Evolutionary conservation across 1,140 invertebrate species (phyloP), one percentile per base, ranked within the genome.

Genomic region (Gonioctena quinquepunctata): DNA sequence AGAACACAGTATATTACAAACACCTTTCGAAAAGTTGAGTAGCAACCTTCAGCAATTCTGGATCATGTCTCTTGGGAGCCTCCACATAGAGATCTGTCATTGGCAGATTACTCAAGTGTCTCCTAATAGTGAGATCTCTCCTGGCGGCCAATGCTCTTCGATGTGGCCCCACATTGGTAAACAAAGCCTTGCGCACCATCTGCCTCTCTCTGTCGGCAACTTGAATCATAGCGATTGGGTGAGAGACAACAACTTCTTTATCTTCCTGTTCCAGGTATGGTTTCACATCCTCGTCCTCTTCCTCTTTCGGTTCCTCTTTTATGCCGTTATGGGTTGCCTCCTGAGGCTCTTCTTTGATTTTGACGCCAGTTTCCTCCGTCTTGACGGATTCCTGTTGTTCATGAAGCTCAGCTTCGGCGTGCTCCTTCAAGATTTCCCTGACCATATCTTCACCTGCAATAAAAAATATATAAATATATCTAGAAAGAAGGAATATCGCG

Each of bases 221-320:
- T 79, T 91, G 89, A 60, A 90, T 87, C 21, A 86, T 87, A 69
- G 89, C 89, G 22, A 90, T 79, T 3, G 89, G 88, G 80, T 89
- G 88, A 25, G 80, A 69, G 6, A 77, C 67, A 16, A 54, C 56
- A 16, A 76, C 11, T 59, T 78, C 65, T 27, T 66, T 60, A 18
- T 70, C 70, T 42, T 74, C 59, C 74, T 65, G 71, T 79, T 78
- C 62, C 48, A 56, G 16, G 77, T 79, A 5, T 76, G 76, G 28
- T 80, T 78, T 23, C 66, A 68, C 16, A 13, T 66, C 52, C 62
- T 68, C 68, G 2, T 64, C 65, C 68, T 76, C 70, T 48, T 74
- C 69, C 22, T 77, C 56, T 75, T 77, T 60, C 74, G 72, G 67
- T 72, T 75, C 71, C 52, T 74, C 73, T 25, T 76, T 74, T n/a